phyloP scores from a whole-genome alignment of 2,888 invertebrate species.

The Heliconius hortense region DNA sequence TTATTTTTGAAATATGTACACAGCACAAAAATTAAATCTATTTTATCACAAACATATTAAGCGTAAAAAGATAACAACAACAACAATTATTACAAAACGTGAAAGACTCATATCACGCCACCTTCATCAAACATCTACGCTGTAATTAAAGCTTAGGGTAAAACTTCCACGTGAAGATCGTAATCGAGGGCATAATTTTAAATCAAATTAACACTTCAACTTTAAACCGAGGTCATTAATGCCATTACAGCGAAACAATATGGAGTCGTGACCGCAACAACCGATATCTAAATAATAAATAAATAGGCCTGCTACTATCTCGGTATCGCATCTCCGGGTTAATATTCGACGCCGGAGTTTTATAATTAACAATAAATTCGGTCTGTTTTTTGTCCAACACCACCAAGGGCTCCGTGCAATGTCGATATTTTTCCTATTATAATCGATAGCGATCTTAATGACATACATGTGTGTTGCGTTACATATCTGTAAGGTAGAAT shows the following conservation, averaged over 20 bases:
- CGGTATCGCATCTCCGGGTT: slow-evolving; percentile 74
- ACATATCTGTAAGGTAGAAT: slow-evolving; percentile 10
- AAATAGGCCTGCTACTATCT: slow-evolving; percentile 76
- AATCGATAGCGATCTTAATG: slow-evolving; percentile 76
- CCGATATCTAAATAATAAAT: slow-evolving; percentile 82
- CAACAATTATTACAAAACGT: slow-evolving; percentile 23
- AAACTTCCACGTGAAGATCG: slow-evolving; percentile 77
- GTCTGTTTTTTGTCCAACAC: slow-evolving; percentile 72
- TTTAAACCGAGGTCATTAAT: slow-evolving; percentile 81
- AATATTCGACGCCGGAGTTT: slow-evolving; percentile 77
- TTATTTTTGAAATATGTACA: neutral
- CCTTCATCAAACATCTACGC: slow-evolving; percentile 67
- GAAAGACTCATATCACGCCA: slow-evolving; percentile 56
- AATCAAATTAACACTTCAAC: slow-evolving; percentile 83
- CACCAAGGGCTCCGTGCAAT: slow-evolving; percentile 60
- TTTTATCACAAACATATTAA: neutral
- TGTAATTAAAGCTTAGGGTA: slow-evolving; percentile 76
- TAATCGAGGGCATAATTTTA: slow-evolving; percentile 79
- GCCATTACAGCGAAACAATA: slow-evolving; percentile 79
- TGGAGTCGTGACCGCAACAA: slow-evolving; percentile 77
- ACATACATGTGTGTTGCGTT: slow-evolving; percentile 51
- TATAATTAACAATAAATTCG: slow-evolving; percentile 82
- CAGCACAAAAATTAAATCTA: neutral
- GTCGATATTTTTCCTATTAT: slow-evolving; percentile 71
- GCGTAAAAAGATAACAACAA: slow-evolving; percentile 3